Evolutionary conservation across 2,888 invertebrate genomes (phyloP).

Genomic region (Strigamia crassipes): DNA sequence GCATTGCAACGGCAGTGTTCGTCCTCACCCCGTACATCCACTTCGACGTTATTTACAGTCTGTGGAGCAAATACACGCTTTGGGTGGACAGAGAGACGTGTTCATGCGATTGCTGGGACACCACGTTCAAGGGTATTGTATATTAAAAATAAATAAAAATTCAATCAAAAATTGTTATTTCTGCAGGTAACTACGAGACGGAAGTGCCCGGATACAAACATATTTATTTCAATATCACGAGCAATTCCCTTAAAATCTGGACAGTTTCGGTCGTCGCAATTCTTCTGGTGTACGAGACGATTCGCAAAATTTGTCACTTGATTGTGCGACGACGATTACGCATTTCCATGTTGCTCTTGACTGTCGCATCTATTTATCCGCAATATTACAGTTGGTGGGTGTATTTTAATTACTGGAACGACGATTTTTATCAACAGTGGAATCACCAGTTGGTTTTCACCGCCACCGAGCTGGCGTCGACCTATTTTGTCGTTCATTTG

Average conservation of each 20-base stretch:
- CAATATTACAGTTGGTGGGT: slow-evolving; percentile 74
- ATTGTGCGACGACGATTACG: slow-evolving; percentile 64
- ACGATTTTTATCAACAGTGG: slow-evolving; percentile 72
- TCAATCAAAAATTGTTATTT: neutral
- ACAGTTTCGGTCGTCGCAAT: slow-evolving; percentile 65
- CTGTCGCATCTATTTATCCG: slow-evolving; percentile 66
- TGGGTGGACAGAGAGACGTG: neutral
- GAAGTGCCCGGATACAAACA: slow-evolving; percentile 73
- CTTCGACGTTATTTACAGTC: neutral
- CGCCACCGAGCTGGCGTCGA: slow-evolving; percentile 68
- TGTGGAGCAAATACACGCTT: neutral
- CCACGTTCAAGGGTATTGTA: slow-evolving; percentile 15
- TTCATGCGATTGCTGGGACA: slow-evolving; percentile 33
- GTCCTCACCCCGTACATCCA: neutral
- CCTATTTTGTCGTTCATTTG: slow-evolving; percentile 53
- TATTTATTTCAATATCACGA: slow-evolving; percentile 72
- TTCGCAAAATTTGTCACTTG: slow-evolving; percentile 65
- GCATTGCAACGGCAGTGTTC: neutral
- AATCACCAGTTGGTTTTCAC: slow-evolving; percentile 71
- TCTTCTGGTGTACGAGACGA: slow-evolving; percentile 67
- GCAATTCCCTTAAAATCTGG: slow-evolving; percentile 71
- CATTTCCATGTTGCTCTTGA: slow-evolving; percentile 67
- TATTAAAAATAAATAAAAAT: neutral
- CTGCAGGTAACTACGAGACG: slow-evolving; percentile 68
- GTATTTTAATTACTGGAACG: slow-evolving; percentile 73